Evolutionary conservation across 1,140 invertebrate genomes (phyloP), one percentile per base, ranked within the genome.

Genomic region (Galendromus occidentalis): DNA sequence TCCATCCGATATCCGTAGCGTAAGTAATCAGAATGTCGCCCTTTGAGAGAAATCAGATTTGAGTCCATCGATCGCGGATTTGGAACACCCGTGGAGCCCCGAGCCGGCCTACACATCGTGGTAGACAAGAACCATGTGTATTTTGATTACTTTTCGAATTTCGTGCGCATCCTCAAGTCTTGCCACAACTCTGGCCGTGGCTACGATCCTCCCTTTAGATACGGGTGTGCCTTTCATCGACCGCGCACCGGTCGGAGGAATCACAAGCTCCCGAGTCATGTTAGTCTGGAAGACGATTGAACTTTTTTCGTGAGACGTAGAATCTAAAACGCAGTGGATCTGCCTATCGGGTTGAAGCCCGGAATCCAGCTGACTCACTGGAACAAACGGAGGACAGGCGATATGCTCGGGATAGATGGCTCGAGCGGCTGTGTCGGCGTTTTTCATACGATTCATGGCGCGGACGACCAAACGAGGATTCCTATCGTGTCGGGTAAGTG

Each of bases 1-100:
- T 84, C 88, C 88, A 91, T n/a, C 84, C 87, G 66, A 91, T 85
- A 72, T 91, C 87, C 0, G 87, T 91, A 25, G 80, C 80, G 65
- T 80, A 77, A 0, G 87, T 88, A 66, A 91, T 83, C 44, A 91
- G 75, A 68, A 91, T 82, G 72, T 91, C 87, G 1, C 85, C 86
- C 55, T 70, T n/a, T n/a, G n/a, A n/a, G n/a, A n/a, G n/a, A n/a
- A n/a, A n/a, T n/a, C n/a, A n/a, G n/a, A n/a, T n/a, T n/a, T n/a
- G n/a, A n/a, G n/a, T n/a, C n/a, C n/a, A n/a, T n/a, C n/a, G n/a
- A n/a, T n/a, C n/a, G n/a, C n/a, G n/a, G n/a, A n/a, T n/a, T 39
- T 39, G n/a, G n/a, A n/a, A n/a, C n/a, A n/a, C n/a, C n/a, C n/a
- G n/a, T n/a, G n/a, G n/a, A n/a, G n/a, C n/a, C n/a, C n/a, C n/a